phyloP scores from a whole-genome alignment of 2,113 vertebrate species.

The Natator depressus region DNA sequence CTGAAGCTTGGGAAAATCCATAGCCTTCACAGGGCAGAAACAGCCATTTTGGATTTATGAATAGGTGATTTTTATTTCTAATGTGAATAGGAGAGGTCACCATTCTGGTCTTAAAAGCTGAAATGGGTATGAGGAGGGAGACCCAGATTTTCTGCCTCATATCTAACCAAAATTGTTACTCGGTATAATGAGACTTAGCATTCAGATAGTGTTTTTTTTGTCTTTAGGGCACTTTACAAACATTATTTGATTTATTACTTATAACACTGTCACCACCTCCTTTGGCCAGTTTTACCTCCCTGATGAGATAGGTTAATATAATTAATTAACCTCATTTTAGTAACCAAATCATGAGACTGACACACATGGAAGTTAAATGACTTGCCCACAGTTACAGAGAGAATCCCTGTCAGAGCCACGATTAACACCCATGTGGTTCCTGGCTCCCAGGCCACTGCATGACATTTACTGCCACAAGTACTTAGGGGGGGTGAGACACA shows the following conservation, averaged over 20 bases:
- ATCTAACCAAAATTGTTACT: background rate
- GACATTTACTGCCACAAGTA: background rate
- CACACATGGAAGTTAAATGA: background rate
- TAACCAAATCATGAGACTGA: background rate
- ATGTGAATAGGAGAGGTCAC: slow-evolving; percentile 66
- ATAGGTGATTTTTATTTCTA: slow-evolving; percentile 59
- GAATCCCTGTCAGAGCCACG: background rate
- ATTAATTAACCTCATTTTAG: slow-evolving; percentile 5
- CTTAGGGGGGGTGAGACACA: background rate
- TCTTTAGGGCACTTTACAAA: background rate
- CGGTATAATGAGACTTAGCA: background rate
- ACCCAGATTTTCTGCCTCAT: slow-evolving; percentile 31
- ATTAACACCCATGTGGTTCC: background rate
- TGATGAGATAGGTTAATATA: background rate
- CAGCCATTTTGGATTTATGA: slow-evolving; percentile 59
- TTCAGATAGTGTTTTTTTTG: background rate
- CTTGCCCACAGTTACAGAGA: background rate
- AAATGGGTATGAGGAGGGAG: background rate
- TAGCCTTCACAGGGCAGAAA: slow-evolving; percentile 52
- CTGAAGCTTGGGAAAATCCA: slow-evolving; percentile 62
- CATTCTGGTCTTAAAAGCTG: slow-evolving; percentile 19
- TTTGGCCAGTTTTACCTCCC: background rate
- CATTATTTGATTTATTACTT: background rate
- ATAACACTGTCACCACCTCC: background rate
- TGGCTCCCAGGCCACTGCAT: background rate